A percentile compares a stretch with the other conserved stretches of the same genome.
phyloP scores from a whole-genome alignment of 2,113 vertebrate genomes.

The Scolopax mira region DNA sequence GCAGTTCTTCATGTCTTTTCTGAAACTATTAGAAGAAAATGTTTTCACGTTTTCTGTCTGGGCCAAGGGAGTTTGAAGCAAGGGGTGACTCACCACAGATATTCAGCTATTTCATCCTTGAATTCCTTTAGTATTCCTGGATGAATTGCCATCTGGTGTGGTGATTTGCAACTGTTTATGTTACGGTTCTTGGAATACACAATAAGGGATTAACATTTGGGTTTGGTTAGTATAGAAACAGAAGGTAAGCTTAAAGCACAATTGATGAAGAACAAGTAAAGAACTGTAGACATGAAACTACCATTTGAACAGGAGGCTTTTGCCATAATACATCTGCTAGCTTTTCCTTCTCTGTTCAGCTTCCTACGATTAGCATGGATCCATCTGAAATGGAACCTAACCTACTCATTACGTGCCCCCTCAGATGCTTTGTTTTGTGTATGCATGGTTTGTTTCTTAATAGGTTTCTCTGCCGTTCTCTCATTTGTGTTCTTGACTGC shows the following conservation, averaged over 20 bases:
- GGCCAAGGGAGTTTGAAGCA: not conserved
- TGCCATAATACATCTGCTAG: not conserved
- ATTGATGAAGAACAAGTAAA: not conserved
- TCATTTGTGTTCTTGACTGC: not conserved
- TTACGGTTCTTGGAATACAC: not conserved
- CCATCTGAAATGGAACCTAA: not conserved
- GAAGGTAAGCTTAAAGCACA: not conserved
- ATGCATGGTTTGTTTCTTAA: not conserved
- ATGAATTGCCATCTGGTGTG: not conserved
- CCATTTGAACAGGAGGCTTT: not conserved
- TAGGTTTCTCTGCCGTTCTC: not conserved
- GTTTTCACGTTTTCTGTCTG: not conserved
- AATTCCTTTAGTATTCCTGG: not conserved
- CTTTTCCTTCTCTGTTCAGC: not conserved
- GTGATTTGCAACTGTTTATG: not conserved
- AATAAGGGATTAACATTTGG: not conserved
- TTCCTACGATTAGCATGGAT: not conserved
- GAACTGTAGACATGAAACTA: not conserved
- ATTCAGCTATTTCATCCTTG: not conserved
- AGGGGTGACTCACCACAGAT: not conserved
- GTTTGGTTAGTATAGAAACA: not conserved
- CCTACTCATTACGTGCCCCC: not conserved
- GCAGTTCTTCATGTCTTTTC: not conserved
- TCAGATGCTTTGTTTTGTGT: not conserved
- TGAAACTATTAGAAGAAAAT: not conserved